Percentiles rank a stretch among this genome's conserved stretches.
Conservation (phyloP, 1,140 invertebrate species). For the Atopsyche davidsoni region DNA sequence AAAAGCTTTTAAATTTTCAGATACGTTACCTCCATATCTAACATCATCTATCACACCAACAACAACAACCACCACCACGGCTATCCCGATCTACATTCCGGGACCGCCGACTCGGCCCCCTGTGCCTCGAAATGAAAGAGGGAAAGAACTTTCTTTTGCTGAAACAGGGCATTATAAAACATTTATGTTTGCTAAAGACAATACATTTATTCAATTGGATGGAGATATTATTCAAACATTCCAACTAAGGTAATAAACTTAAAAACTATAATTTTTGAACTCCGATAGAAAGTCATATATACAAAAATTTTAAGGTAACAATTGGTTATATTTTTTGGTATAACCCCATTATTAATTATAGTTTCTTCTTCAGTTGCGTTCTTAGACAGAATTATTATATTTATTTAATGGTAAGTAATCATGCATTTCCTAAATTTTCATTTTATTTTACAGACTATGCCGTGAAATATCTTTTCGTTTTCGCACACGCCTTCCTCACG, state of each 20-base stretch:
- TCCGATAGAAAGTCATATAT: neutral
- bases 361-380: no score
- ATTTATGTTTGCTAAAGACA: slow-evolving; percentile 82
- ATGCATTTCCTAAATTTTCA: slow-evolving; percentile 8
- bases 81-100: slow-evolving; percentile 40
- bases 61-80: slow-evolving; percentile 39
- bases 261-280: neutral
- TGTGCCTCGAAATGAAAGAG: slow-evolving; percentile 63
- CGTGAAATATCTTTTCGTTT: slow-evolving; percentile 84
- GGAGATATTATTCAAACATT: slow-evolving; percentile 79
- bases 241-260: slow-evolving; percentile 62
- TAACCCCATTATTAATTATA: neutral
- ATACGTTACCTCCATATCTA: slow-evolving; percentile 47
- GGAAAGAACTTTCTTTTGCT: slow-evolving; percentile 70
- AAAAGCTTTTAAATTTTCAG: slow-evolving; percentile 32
- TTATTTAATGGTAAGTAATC: no score
- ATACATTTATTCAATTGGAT: slow-evolving; percentile 81
- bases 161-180: slow-evolving; percentile 72
- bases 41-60: slow-evolving; percentile 43
- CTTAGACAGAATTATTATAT: no score
- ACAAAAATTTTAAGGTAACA: neutral
- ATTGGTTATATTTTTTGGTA: neutral
- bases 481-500: slow-evolving; percentile 77
- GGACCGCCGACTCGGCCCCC: slow-evolving; percentile 49
- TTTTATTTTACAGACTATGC: slow-evolving; percentile 60